A percentile compares a stretch with the other conserved stretches of the same genome.
These are phyloP conservation scores for Tachystola acroxantha DNA, from an alignment of 2,888 invertebrate genomes.

Conservation along the genomic window DNA sequence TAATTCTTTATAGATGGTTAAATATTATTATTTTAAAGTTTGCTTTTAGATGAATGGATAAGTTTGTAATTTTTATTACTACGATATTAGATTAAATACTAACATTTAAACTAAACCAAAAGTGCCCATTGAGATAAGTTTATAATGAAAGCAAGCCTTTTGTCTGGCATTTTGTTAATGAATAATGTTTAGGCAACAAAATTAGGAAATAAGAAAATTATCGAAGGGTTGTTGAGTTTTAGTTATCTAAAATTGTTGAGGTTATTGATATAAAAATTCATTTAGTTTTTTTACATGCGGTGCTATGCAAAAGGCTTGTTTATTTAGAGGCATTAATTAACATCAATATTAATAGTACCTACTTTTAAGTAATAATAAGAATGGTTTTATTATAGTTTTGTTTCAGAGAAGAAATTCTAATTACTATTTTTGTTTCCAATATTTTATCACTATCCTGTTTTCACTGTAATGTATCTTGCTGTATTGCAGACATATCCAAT, in stretches of 20 bases:
- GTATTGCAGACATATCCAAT: slow-evolving; percentile 80
- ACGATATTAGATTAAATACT: slow-evolving; percentile 72
- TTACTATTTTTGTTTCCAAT: slow-evolving; percentile 77
- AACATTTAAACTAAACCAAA: slow-evolving; percentile 77
- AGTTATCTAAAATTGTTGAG: slow-evolving; percentile 75
- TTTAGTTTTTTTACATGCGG: slow-evolving; percentile 62
- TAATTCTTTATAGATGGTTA: slow-evolving; percentile 73
- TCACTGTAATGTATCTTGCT: slow-evolving; percentile 78
- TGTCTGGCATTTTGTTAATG: slow-evolving; percentile 67
- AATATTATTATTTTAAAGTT: slow-evolving; percentile 70
- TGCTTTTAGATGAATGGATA: slow-evolving; percentile 70
- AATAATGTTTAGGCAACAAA: slow-evolving; percentile 74
- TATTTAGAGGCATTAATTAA: slow-evolving; percentile 74
- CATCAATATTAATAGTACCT: slow-evolving; percentile 71
- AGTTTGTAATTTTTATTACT: slow-evolving; percentile 74
- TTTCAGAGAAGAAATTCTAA: slow-evolving; percentile 76
- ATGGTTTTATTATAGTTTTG: slow-evolving; percentile 76
- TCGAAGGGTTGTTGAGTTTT: slow-evolving; percentile 70
- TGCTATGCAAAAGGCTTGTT: slow-evolving; percentile 70
- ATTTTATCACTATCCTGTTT: slow-evolving; percentile 77
- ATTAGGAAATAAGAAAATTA: slow-evolving; percentile 73
- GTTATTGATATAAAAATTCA: slow-evolving; percentile 57
- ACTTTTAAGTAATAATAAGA: slow-evolving; percentile 71
- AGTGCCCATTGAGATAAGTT: slow-evolving; percentile 79
- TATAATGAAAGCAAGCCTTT: slow-evolving; percentile 69